Evolutionary conservation across 2,888 invertebrate species (phyloP).

Genomic region (Listrodromus nycthemerus): DNA sequence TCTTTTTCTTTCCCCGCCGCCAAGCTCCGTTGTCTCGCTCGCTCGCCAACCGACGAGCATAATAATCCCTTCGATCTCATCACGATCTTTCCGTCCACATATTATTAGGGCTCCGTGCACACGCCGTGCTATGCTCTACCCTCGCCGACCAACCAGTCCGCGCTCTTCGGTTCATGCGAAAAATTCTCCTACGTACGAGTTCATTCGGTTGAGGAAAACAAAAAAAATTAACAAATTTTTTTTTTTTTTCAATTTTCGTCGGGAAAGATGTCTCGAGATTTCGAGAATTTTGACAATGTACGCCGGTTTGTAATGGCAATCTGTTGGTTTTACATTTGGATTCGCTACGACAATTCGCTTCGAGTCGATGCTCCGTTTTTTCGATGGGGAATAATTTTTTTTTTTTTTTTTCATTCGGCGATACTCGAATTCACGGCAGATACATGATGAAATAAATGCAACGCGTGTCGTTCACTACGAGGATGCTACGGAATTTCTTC

Average conservation of each 20-base stretch:
- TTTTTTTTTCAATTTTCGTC: slow-evolving; percentile 17
- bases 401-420: slow-evolving; percentile 14
- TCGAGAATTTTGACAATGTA: no score
- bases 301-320: no score
- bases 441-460: no score
- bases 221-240: not conserved
- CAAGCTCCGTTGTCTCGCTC: not conserved
- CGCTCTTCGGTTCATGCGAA: slow-evolving; percentile 18
- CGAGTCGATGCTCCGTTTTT: no score
- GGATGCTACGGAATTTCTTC: no score
- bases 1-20: slow-evolving; percentile 29
- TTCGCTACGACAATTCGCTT: not conserved
- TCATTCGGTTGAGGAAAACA: not conserved
- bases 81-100: slow-evolving; percentile 81
- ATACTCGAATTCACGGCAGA: no score
- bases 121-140: slow-evolving; percentile 57
- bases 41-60: slow-evolving; percentile 69
- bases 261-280: no score
- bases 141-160: not conserved
- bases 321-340: not conserved
- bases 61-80: slow-evolving; percentile 82
- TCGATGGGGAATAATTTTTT: no score
- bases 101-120: slow-evolving; percentile 77
- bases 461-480: no score
- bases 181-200: slow-evolving; percentile 1